phyloP scores from a whole-genome alignment of 2,113 vertebrate species.

The Microtus richardsoni region DNA sequence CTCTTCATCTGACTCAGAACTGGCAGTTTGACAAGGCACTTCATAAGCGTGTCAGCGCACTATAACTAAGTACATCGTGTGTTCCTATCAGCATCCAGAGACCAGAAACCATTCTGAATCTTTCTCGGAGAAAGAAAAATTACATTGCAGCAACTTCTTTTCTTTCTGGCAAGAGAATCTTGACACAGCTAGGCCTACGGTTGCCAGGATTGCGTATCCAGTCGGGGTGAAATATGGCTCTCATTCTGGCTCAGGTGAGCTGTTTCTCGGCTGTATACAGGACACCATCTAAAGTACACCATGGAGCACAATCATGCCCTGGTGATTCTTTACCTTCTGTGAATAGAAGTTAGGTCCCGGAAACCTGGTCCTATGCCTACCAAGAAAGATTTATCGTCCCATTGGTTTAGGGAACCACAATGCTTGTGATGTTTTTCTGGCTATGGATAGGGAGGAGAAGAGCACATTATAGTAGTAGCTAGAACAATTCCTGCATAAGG shows the following conservation, averaged over 20 bases:
- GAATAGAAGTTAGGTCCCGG: not conserved
- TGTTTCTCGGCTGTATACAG: not conserved
- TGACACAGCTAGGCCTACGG: not conserved
- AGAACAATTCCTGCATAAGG: not conserved
- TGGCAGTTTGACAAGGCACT: not conserved
- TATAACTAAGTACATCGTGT: not conserved
- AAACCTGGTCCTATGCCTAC: not conserved
- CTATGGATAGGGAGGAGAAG: not conserved
- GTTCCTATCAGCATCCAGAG: not conserved
- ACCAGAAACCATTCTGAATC: not conserved
- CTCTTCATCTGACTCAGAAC: not conserved
- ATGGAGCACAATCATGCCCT: not conserved
- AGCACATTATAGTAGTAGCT: not conserved
- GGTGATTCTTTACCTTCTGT: not conserved
- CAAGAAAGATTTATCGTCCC: not conserved
- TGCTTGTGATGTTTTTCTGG: not conserved
- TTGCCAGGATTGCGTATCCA: not conserved
- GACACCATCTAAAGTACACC: not conserved
- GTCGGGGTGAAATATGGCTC: not conserved
- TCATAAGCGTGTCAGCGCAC: constrained; percentile 21
- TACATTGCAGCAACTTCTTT: not conserved
- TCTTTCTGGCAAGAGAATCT: not conserved
- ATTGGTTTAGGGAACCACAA: not conserved
- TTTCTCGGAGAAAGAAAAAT: not conserved
- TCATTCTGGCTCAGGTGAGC: not conserved